A percentile compares a stretch with the other conserved stretches of the same genome.
These are phyloP conservation scores for Eidolon dupreanum DNA, from an alignment of 2,797 vertebrate genomes.

Conservation along the genomic window DNA sequence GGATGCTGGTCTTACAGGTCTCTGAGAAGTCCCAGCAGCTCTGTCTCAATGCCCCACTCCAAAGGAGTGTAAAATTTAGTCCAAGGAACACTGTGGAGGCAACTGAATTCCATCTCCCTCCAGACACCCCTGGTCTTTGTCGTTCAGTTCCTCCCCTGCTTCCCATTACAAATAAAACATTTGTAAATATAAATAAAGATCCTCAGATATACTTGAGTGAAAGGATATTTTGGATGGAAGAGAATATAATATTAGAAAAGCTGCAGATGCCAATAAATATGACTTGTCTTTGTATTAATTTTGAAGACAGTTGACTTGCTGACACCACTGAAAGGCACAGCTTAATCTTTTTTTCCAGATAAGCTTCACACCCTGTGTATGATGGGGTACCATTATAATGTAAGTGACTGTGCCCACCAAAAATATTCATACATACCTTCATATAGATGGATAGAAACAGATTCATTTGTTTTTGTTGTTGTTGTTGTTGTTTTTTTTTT, in stretches of 20 bases:
- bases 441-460: background rate
- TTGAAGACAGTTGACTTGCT: background rate
- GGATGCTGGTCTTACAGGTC: rapidly evolving
- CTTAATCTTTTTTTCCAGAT: background rate
- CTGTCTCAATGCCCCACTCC: background rate
- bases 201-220: background rate
- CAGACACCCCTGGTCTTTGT: background rate
- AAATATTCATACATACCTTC: background rate
- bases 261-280: background rate
- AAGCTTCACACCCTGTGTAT: background rate
- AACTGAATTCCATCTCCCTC: background rate
- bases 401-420: background rate
- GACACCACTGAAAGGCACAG: background rate
- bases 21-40: background rate
- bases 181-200: background rate
- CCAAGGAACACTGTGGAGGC: rapidly evolving
- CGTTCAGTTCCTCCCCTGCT: background rate
- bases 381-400: background rate
- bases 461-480: background rate
- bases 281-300: background rate
- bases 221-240: background rate
- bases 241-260: background rate
- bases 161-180: background rate
- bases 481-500: no score
- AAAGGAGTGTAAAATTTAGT: background rate